A percentile compares a stretch with the other conserved stretches of the same genome.
Evolutionary conservation across 2,888 invertebrate species (phyloP).

Genomic region (Rhingia campestris): DNA sequence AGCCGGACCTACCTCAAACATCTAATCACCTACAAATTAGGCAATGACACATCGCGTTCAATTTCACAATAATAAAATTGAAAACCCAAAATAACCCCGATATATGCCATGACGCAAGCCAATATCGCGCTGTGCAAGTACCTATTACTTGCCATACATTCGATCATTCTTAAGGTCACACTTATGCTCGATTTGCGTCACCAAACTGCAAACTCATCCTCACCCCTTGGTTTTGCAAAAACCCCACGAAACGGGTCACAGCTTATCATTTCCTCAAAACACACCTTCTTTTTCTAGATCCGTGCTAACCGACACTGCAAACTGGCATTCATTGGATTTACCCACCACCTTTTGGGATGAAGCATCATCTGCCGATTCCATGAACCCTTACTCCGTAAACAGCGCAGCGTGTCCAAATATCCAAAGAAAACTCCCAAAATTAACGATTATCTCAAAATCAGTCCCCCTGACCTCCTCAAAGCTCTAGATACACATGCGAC

Average conservation of each 20-base stretch:
- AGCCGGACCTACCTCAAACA: background rate
- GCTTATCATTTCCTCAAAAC: background rate
- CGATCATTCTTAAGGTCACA: background rate
- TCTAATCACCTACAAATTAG: background rate
- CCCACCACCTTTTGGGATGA: background rate
- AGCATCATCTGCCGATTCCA: background rate
- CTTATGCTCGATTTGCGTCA: constrained; percentile 12
- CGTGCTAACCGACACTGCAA: constrained; percentile 19
- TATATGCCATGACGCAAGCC: constrained; percentile 11
- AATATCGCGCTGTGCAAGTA: background rate
- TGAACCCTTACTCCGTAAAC: constrained; percentile 7
- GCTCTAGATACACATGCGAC: constrained; percentile 32
- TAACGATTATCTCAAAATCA: constrained; percentile 29
- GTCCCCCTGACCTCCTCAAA: background rate
- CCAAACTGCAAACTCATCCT: background rate
- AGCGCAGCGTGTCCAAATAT: too few relatives aligned
- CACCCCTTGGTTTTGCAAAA: constrained; percentile 1
- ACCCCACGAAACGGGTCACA: background rate
- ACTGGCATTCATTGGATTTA: constrained; percentile 19
- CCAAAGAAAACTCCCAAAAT: constrained; percentile 17
- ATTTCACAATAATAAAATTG: background rate
- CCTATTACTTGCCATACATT: constrained; percentile 24
- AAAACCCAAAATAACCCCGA: background rate
- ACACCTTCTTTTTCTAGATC: background rate
- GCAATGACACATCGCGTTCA: background rate